phyloP scores from a whole-genome alignment of 1,140 invertebrate species.

The Orius insidiosus region DNA sequence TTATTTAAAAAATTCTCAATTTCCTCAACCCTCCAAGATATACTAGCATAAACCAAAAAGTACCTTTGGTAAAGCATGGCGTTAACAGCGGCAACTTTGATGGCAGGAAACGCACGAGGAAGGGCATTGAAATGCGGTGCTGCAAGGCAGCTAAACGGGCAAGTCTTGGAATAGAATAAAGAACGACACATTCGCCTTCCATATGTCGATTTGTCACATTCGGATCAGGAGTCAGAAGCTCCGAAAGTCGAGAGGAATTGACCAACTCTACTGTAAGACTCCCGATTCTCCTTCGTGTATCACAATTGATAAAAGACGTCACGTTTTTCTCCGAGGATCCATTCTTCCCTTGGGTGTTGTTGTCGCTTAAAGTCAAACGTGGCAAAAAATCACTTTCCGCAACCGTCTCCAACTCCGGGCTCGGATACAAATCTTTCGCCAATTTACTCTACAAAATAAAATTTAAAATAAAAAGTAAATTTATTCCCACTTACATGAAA shows the following conservation, averaged over 20 bases:
- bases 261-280: slow-evolving; percentile 26
- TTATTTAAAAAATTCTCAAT: background rate
- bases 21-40: background rate
- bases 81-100: slow-evolving; percentile 80
- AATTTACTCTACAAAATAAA: slow-evolving; percentile 11
- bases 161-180: slow-evolving; percentile 82
- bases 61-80: slow-evolving; percentile 64
- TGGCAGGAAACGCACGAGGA: slow-evolving; percentile 61
- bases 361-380: background rate
- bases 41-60: slow-evolving; percentile 12
- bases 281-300: slow-evolving; percentile 3
- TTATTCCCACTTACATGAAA: slow-evolving; percentile 20
- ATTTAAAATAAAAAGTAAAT: too few species aligned
- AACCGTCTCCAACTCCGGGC: background rate
- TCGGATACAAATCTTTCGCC: slow-evolving; percentile 11
- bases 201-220: slow-evolving; percentile 30
- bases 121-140: slow-evolving; percentile 83
- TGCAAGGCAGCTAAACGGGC: slow-evolving; percentile 74
- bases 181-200: slow-evolving; percentile 52
- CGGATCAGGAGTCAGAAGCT: slow-evolving; percentile 34
- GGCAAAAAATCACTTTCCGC: background rate
- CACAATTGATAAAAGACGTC: slow-evolving; percentile 16
- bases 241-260: slow-evolving; percentile 34
- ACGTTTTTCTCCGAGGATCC: slow-evolving; percentile 10
- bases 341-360: slow-evolving; percentile 2